Conservation (phyloP, 37 sponge, comb jelly and placozoan species). For the Oscarella lobularis region DNA sequence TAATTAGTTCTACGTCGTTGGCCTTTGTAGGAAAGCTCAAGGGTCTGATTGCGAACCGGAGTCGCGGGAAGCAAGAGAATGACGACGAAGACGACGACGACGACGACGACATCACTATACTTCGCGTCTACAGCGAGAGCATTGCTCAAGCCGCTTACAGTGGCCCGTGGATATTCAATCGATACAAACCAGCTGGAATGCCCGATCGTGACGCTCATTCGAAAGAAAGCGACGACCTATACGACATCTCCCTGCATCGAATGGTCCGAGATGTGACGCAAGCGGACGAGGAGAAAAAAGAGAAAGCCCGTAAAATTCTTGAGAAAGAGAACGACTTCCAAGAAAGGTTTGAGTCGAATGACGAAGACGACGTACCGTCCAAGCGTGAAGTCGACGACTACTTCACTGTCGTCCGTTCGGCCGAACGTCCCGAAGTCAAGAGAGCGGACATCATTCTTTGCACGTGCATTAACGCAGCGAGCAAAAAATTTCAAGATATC, state of each 20-base stretch:
- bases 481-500: background rate
- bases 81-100: background rate
- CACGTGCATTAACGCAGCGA: background rate
- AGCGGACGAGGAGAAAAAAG: background rate
- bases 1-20: no score
- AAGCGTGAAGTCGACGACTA: background rate
- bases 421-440: background rate
- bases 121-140: background rate
- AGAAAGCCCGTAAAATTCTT: background rate
- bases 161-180: background rate
- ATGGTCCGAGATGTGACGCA: background rate
- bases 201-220: background rate
- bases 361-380: background rate
- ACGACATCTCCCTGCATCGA: background rate
- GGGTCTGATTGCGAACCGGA: no score
- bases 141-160: background rate
- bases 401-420: background rate
- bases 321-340: background rate
- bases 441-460: background rate
- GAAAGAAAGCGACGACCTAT: background rate
- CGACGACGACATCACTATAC: background rate
- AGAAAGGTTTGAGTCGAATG: background rate
- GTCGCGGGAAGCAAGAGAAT: no score
- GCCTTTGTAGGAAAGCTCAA: background rate
- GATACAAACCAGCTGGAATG: background rate